A percentile compares a stretch with the other conserved stretches of the same genome.
Evolutionary conservation across 2,797 vertebrate genomes (phyloP).

Genomic region (Poliocrania exsul): DNA sequence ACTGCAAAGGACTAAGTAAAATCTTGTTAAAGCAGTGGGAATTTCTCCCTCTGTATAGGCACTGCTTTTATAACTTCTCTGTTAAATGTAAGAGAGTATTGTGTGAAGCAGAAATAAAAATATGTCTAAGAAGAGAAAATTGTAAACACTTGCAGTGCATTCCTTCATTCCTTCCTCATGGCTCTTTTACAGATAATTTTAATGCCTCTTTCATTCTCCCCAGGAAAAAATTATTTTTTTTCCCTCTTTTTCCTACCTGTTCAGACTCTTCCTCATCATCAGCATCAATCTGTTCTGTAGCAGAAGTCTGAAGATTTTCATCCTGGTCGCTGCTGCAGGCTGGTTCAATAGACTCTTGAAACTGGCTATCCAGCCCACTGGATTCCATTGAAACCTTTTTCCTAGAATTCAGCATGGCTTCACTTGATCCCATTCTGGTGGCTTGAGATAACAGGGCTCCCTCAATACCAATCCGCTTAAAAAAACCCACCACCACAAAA

Average conservation of each 20-base stretch:
- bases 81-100: background rate
- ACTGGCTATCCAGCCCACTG: conserved; percentile 81
- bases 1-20: background rate
- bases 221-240: background rate
- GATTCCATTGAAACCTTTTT: conserved; percentile 45
- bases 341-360: conserved; percentile 82
- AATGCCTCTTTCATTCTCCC: background rate
- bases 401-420: conserved; percentile 77
- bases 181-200: background rate
- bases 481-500: background rate
- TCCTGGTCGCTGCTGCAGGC: conserved; percentile 83
- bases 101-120: background rate
- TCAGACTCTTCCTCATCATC: conserved; percentile 88
- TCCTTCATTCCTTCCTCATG: background rate
- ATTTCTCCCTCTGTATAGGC: background rate
- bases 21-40: background rate
- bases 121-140: background rate
- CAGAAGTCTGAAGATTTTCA: conserved; percentile 77
- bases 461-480: conserved; percentile 81
- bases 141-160: background rate
- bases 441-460: conserved; percentile 81
- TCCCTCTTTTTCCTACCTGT: conserved; percentile 72
- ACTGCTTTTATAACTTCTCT: background rate
- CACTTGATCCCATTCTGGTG: conserved; percentile 76
- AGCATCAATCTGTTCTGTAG: conserved; percentile 82